Conservation (phyloP, 2,888 invertebrate genomes). For the Melanostoma scalare region DNA sequence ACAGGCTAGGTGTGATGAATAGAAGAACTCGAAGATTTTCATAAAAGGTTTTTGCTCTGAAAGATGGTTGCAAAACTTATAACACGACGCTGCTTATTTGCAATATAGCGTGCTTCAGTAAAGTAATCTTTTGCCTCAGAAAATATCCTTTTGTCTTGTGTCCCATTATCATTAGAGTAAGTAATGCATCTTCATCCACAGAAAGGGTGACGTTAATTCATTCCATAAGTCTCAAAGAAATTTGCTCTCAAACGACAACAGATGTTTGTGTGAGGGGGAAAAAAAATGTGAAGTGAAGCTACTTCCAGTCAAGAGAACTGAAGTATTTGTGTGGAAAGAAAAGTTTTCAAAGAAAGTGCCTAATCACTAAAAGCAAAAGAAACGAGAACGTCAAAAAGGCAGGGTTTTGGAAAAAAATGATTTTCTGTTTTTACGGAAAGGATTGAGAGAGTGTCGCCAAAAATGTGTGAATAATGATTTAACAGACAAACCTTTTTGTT, state of each 20-base stretch:
- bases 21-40: slow-evolving; percentile 32
- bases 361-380: too few species aligned
- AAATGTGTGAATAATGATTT: too few species aligned
- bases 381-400: too few species aligned
- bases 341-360: too few species aligned
- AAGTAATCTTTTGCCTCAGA: neutral
- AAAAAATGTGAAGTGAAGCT: too few species aligned
- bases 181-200: slow-evolving; percentile 31
- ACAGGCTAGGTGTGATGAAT: slow-evolving; percentile 24
- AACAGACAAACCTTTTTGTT: too few species aligned
- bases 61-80: neutral
- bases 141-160: slow-evolving; percentile 37
- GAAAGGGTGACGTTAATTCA: slow-evolving; percentile 28
- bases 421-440: too few species aligned
- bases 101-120: neutral
- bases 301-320: too few species aligned
- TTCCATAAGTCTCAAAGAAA: slow-evolving; percentile 10
- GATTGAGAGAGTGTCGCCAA: too few species aligned
- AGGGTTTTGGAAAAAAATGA: too few species aligned
- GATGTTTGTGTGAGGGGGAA: too few species aligned
- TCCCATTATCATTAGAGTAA: slow-evolving; percentile 30
- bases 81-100: neutral
- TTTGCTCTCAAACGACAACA: neutral
- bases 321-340: too few species aligned
- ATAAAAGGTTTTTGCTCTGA: slow-evolving; percentile 2